Conservation (phyloP, 2,888 invertebrate species). For the Cataglyphis albicans region DNA sequence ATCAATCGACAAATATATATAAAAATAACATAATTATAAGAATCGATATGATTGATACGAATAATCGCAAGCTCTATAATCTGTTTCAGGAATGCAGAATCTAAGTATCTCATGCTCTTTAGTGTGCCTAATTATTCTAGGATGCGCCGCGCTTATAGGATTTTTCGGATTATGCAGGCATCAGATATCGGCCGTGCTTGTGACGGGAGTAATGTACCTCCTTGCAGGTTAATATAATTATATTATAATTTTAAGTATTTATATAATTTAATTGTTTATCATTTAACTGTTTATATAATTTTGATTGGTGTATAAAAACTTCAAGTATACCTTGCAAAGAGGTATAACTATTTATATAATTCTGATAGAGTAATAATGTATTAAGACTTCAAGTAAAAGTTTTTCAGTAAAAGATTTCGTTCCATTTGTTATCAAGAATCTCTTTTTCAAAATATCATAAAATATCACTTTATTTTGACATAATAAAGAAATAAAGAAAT, state of each 20-base stretch:
- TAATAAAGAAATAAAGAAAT: not conserved
- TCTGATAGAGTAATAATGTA: not conserved
- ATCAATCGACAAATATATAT: not conserved
- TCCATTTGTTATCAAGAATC: not conserved
- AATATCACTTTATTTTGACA: not conserved
- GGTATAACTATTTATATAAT: constrained; percentile 86
- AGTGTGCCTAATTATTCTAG: constrained; percentile 95
- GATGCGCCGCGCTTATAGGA: constrained; percentile 95
- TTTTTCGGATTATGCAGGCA: constrained; percentile 95
- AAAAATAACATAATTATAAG: not conserved
- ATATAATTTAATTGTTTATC: no score
- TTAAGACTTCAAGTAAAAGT: not conserved
- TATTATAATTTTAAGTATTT: not conserved
- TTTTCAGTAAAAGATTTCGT: not conserved
- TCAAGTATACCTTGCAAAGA: not conserved
- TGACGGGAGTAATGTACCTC: constrained; percentile 97
- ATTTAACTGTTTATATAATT: constrained; percentile 83
- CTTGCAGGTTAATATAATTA: constrained; percentile 89
- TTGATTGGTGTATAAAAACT: not conserved
- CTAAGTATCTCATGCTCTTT: constrained; percentile 97
- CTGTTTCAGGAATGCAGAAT: constrained; percentile 95
- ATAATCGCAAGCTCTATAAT: not conserved
- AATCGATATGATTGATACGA: not conserved
- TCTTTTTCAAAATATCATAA: not conserved
- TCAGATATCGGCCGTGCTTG: constrained; percentile 96